Evolutionary conservation across 2,888 invertebrate genomes (phyloP).

Genomic region (Apantesis nais): DNA sequence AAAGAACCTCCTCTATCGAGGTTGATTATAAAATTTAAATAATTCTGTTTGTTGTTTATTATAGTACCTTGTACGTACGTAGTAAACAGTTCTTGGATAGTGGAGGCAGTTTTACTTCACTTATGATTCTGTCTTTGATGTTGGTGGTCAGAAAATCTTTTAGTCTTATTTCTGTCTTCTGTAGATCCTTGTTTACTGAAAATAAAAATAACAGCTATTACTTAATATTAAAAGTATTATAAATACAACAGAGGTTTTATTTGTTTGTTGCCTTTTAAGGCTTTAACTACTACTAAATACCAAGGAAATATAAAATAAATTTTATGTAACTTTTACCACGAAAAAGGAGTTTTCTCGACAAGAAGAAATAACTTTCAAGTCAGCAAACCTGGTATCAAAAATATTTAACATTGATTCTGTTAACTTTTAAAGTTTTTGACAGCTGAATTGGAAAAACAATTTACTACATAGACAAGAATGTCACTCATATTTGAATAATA

Average conservation of each 20-base stretch:
- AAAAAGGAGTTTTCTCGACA: not conserved
- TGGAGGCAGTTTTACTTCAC: conserved; percentile 76
- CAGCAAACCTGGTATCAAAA: not conserved
- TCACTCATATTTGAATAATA: too few relatives aligned
- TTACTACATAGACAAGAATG: too few relatives aligned
- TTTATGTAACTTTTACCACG: too few relatives aligned
- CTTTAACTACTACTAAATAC: not conserved
- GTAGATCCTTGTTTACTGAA: conserved; percentile 60
- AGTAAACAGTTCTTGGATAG: conserved; percentile 66
- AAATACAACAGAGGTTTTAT: not conserved
- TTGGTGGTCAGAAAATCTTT: conserved; percentile 71
- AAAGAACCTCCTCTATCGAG: not conserved
- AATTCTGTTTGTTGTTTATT: not conserved
- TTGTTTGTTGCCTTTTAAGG: not conserved
- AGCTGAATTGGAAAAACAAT: too few relatives aligned
- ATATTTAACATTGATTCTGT: too few relatives aligned
- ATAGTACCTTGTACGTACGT: conserved; percentile 73
- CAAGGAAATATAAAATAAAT: too few relatives aligned
- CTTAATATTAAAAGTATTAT: not conserved
- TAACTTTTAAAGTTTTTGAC: not conserved
- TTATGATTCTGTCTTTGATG: conserved; percentile 75
- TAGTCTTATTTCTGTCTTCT: conserved; percentile 56
- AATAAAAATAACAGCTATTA: conserved; percentile 30
- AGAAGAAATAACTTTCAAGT: not conserved
- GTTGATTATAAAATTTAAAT: too few relatives aligned